phyloP scores from a whole-genome alignment of 2,797 vertebrate species.

The Anniella stebbinsi region DNA sequence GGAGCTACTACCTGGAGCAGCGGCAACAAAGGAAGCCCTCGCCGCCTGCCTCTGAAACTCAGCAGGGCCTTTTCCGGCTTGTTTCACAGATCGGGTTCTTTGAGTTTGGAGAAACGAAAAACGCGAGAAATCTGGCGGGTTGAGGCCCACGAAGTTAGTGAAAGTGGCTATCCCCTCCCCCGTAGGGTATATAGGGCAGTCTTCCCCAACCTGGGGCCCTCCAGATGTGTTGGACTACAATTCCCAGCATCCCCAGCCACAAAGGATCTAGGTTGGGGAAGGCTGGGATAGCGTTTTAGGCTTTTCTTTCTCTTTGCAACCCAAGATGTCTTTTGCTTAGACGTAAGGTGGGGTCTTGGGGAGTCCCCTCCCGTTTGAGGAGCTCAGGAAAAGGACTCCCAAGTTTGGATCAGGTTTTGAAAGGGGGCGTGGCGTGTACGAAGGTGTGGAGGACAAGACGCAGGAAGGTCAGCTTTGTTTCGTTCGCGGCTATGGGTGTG shows the following conservation, averaged over 20 bases:
- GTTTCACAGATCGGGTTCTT: too few species aligned
- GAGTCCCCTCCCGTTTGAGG: background rate
- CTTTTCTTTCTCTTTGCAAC: too few species aligned
- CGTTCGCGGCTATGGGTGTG: background rate
- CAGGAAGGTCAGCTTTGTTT: background rate
- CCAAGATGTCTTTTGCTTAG: background rate
- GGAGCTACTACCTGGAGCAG: background rate
- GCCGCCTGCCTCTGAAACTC: too few species aligned
- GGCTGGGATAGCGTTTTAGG: background rate
- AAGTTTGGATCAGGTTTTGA: background rate
- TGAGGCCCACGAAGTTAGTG: background rate
- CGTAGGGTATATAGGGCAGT: too few species aligned
- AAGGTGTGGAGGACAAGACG: too few species aligned
- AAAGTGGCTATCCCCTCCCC: background rate
- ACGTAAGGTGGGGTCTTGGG: background rate
- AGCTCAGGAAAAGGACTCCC: background rate
- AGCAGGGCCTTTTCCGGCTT: background rate
- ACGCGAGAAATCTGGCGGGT: rapidly evolving
- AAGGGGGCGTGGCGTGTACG: background rate
- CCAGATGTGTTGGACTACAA: too few species aligned
- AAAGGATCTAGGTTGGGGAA: too few species aligned
- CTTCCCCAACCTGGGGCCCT: too few species aligned
- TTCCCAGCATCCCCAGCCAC: too few species aligned
- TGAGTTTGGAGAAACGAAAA: rapidly evolving
- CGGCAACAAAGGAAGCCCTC: background rate